Conservation (phyloP, 2,113 vertebrate species). For the Sus scrofa region T2T-Sscrofa CM000815.6:115766501-115767000, state of each 20-base stretch:
- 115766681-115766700: background rate
- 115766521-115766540: background rate
- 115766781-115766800: background rate
- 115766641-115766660: background rate
- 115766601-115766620: background rate
- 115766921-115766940: background rate
- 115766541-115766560: background rate
- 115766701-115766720: background rate
- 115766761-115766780: background rate
- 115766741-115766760: background rate
- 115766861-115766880: background rate
- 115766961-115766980: background rate
- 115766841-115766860: background rate
- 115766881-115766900: background rate
- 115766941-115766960: background rate
- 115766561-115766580: background rate
- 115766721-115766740: background rate
- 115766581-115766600: background rate
- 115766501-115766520: background rate
- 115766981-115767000: constrained; percentile 20
- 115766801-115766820: background rate
- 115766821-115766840: background rate
- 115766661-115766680: background rate
- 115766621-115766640: background rate
- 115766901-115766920: background rate